Base-by-base conservation (phyloP, 2,888 invertebrate species). In the Anaspis maculata region DNA sequence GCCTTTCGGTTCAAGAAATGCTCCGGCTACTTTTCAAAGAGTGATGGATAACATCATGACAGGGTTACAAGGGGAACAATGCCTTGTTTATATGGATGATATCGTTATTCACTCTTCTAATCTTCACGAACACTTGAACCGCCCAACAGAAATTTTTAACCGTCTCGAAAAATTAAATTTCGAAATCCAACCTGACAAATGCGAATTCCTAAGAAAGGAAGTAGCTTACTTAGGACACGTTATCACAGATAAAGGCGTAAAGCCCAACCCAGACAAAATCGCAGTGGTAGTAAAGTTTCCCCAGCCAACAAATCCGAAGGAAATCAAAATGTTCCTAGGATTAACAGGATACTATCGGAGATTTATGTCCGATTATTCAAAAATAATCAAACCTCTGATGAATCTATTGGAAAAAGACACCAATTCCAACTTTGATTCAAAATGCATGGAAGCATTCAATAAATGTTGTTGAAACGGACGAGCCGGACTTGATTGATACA, bases 141-240 rank as follows among this genome's bases (percentile, higher is more conserved):
- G 10, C 6, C 11, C 10, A 10, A 5, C 4, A 5, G 24, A 19
- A 19, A 19, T 24, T 24, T 24, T 24, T 10, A 4, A 32, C 9
- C 29, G 30, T 16, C 27, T 43, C 26, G 12, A 16, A 24, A n/a
- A 28, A 13, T 25, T 31, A 3, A 37, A 41, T 27, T 35, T 41
- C 10, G 36, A 44, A 31, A 12, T 43, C n/a, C 37, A 40, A 25
- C 25, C 36, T 10, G 40, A 42, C 23, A 39, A 42, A 34, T 30
- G 30, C 11, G 29, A 32, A n/a, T 43, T 41, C 27, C 13, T 33
- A 3, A 26, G 19, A 15, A 43, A 30, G 26, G 38, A 38, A 35
- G 32, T 38, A 0, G 13, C 23, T 11, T 43, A 31, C 30, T 28
- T 41, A 26, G 40, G 37, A 6, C 40, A 41, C 22, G 13, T 43